Evolutionary conservation across 2,113 vertebrate genomes (phyloP).

Genomic region (Spheniscus mendiculus): DNA sequence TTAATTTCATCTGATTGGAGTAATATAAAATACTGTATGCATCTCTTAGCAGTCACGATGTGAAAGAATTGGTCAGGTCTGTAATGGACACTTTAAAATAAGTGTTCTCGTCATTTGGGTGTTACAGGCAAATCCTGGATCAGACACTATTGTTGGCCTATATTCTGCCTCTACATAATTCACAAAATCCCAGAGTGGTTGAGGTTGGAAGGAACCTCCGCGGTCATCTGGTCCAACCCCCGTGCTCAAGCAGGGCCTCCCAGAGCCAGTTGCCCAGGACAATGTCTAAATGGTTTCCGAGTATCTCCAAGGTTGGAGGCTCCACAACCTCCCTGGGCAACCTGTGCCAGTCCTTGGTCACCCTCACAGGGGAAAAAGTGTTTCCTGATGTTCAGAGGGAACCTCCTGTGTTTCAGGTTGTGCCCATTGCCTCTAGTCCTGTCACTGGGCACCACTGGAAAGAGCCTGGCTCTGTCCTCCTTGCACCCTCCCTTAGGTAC

Average conservation of each 20-base stretch:
- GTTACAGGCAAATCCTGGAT: neutral
- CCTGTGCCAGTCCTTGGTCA: neutral
- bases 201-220: neutral
- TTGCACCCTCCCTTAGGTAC: neutral
- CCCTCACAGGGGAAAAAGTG: neutral
- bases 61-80: neutral
- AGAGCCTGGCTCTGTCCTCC: neutral
- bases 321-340: neutral
- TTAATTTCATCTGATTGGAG: slow-evolving; percentile 28
- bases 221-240: rapidly evolving
- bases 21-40: neutral
- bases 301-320: neutral
- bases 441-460: neutral
- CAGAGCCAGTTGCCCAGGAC: neutral
- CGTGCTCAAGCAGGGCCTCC: neutral
- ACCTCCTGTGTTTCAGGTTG: neutral
- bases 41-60: neutral
- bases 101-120: neutral
- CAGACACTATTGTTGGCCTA: neutral
- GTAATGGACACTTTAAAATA: neutral
- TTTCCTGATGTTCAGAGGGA: neutral
- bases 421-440: neutral
- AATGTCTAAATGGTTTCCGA: neutral
- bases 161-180: neutral
- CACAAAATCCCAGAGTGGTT: neutral